These are phyloP conservation scores for Epistrophella euchroma DNA, from an alignment of 2,888 invertebrate genomes.

Conservation along the genomic window DNA sequence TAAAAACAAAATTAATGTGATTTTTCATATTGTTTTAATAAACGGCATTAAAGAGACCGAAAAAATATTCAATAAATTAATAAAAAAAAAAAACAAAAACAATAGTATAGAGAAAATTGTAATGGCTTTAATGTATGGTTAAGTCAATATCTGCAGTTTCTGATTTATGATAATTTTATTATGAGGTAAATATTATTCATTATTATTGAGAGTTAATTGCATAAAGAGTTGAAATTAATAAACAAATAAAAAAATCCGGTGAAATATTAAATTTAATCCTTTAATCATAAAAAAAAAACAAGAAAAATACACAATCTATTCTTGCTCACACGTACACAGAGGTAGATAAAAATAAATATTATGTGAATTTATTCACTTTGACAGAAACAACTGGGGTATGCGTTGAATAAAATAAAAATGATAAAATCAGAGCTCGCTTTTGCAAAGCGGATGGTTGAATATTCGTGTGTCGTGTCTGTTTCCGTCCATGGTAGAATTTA, in stretches of 20 bases:
- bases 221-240: not conserved
- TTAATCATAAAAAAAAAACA: not conserved
- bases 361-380: not conserved
- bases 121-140: not conserved
- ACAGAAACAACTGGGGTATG: not conserved
- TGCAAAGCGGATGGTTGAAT: not conserved
- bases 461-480: not conserved
- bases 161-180: conserved; percentile 19
- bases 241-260: not conserved
- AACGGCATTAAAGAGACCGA: not conserved
- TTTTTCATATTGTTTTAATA: not conserved
- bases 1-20: not conserved
- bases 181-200: conserved; percentile 1
- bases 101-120: not conserved
- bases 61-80: not conserved
- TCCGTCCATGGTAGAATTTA: not conserved
- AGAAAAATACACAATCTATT: not conserved
- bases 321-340: not conserved
- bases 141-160: not conserved
- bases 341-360: not conserved
- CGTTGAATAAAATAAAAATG: not conserved
- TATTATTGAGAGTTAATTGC: conserved; percentile 16
- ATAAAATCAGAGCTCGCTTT: not conserved
- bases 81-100: not conserved
- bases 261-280: not conserved